Base-by-base conservation (phyloP, 2,888 invertebrate species). In the Epsilonema sp. region DNA sequence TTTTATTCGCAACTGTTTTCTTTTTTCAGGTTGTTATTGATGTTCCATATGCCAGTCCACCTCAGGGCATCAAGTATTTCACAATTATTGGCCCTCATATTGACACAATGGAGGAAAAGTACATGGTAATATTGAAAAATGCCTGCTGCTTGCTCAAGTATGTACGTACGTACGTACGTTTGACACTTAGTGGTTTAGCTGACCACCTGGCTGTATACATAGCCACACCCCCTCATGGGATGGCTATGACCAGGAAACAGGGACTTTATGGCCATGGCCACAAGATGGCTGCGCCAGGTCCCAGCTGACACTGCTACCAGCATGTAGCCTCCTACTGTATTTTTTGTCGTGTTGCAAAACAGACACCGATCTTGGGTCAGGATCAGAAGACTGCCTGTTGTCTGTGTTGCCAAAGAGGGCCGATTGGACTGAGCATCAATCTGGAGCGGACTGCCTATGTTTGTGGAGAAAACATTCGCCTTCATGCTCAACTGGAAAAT, bases 101-200 rank as follows among this genome's bases (percentile, higher is more conserved):
- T 56, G 80, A 80, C 66, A 79, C 79, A 64, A 79, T 79, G 79
- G 80, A 80, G 53, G 79, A 79, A 61, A 76, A 78, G 58, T 79
- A 78, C 62, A 67, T 80, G 70, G 79, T 79, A 65, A 70, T 24
- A 26, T 3, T 42, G 11, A 31, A 13, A 21, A 38, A 8, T 38
- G 20, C 31, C 8, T 31, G 31, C n/a, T n/a, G n/a, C n/a, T n/a
- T n/a, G n/a, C n/a, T n/a, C n/a, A n/a, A n/a, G n/a, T n/a, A n/a
- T n/a, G n/a, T n/a, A n/a, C n/a, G n/a, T n/a, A n/a, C n/a, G n/a
- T n/a, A n/a, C n/a, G n/a, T n/a, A n/a, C n/a, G n/a, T n/a, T n/a
- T n/a, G n/a, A n/a, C n/a, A n/a, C n/a, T n/a, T n/a, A n/a, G n/a
- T n/a, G n/a, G n/a, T n/a, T n/a, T n/a, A n/a, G n/a, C n/a, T n/a